These are phyloP conservation scores for Cerastis leucographa DNA, from an alignment of 2,888 invertebrate species.

Conservation along the genomic window DNA sequence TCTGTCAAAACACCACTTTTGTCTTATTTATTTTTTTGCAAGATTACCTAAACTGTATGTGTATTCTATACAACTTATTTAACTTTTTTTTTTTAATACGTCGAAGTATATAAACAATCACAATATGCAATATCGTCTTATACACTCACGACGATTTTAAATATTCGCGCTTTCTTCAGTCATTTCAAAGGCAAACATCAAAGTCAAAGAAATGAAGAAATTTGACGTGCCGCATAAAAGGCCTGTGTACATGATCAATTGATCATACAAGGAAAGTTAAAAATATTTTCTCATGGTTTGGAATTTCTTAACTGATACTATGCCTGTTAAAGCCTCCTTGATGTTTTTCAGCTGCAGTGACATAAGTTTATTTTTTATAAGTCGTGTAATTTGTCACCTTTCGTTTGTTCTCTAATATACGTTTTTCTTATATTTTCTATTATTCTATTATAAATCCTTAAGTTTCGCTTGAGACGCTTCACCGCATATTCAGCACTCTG, in stretches of 20 bases:
- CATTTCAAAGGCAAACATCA: slow-evolving; percentile 50
- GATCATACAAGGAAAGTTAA: no score
- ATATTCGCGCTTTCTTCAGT: slow-evolving; percentile 63
- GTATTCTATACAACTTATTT: slow-evolving; percentile 6
- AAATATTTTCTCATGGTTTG: no score
- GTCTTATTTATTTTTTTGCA: slow-evolving; percentile 21
- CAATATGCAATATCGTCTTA: not conserved
- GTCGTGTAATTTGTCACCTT: no score
- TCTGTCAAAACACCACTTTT: slow-evolving; percentile 67
- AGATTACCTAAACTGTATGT: slow-evolving; percentile 13
- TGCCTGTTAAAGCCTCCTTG: no score
- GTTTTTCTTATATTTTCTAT: no score
- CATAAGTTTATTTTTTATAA: no score
- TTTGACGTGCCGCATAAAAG: not conserved
- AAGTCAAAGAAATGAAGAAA: slow-evolving; percentile 16
- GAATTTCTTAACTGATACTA: no score
- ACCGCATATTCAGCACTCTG: no score
- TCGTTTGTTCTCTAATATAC: no score
- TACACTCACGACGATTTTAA: slow-evolving; percentile 51
- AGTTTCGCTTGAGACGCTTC: no score
- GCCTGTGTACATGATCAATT: not conserved
- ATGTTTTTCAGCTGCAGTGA: no score
- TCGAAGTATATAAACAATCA: slow-evolving; percentile 11
- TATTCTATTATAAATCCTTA: no score
- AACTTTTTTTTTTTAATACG: slow-evolving; percentile 8